A percentile compares a stretch with the other conserved stretches of the same genome.
Conservation (phyloP, 2,113 vertebrate genomes). For the Crotophaga sulcirostris region DNA sequence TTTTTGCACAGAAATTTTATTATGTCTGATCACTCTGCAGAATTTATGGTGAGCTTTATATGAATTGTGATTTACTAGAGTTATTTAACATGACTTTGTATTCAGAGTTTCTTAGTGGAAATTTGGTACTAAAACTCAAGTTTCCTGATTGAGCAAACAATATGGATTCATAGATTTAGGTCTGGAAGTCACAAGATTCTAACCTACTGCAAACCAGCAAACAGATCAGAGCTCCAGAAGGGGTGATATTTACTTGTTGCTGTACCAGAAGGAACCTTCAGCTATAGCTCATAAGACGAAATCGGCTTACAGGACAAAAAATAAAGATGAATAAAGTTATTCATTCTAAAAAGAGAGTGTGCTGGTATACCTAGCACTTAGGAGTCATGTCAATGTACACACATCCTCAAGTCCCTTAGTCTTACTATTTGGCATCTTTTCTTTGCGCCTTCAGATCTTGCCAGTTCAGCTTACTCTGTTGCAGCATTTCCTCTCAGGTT, state of each 20-base stretch:
- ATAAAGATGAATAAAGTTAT: not conserved
- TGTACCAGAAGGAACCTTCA: not conserved
- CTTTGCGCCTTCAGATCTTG: not conserved
- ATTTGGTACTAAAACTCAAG: not conserved
- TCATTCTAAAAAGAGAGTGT: not conserved
- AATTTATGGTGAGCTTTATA: not conserved
- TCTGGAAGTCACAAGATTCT: not conserved
- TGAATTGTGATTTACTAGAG: not conserved
- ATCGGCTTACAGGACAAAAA: not conserved
- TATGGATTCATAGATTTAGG: not conserved
- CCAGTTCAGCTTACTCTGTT: not conserved
- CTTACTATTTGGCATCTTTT: not conserved
- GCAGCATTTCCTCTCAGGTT: not conserved
- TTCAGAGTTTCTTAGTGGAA: not conserved
- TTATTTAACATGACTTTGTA: not conserved
- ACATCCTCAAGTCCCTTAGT: not conserved
- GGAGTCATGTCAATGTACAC: not conserved
- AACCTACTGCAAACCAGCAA: not conserved
- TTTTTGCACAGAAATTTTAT: not conserved
- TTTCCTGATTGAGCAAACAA: not conserved
- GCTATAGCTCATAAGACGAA: not conserved
- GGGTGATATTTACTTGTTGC: not conserved
- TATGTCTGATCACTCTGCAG: not conserved
- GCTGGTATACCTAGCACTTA: not conserved
- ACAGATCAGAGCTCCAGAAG: not conserved